Evolutionary conservation across 2,888 invertebrate genomes (phyloP).

Genomic region (Tipula lateralis): DNA sequence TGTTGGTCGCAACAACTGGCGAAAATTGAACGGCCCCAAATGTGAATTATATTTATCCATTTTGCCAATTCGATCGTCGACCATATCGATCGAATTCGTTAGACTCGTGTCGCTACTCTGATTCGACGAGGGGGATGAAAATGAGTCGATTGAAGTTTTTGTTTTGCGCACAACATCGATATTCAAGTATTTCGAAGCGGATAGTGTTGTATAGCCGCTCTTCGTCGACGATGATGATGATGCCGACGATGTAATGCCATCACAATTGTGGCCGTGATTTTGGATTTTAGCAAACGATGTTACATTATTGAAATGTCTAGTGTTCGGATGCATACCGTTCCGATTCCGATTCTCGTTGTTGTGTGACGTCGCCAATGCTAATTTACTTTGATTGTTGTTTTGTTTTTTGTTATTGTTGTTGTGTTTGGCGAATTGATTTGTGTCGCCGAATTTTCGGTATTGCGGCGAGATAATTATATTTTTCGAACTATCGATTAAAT

Average conservation of each 20-base stretch:
- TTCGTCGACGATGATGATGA: background rate
- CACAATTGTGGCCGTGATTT: constrained; percentile 7
- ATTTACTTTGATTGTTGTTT: background rate
- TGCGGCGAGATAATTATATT: constrained; percentile 31
- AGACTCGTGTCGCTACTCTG: constrained; percentile 14
- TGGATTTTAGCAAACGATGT: constrained; percentile 9
- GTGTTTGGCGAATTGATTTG: constrained; percentile 35
- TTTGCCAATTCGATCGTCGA: constrained; percentile 35
- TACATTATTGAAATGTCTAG: constrained; percentile 30
- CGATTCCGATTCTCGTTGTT: background rate
- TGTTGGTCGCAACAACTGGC: constrained; percentile 60
- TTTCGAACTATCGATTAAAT: constrained; percentile 27
- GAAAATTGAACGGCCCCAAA: constrained; percentile 63
- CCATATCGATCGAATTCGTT: constrained; percentile 34
- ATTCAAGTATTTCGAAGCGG: constrained; percentile 35
- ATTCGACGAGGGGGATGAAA: background rate
- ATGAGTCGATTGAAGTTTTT: constrained; percentile 28
- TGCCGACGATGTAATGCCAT: background rate
- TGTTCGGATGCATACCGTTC: background rate
- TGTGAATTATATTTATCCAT: constrained; percentile 45
- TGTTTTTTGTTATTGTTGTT: constrained; percentile 34
- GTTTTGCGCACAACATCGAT: constrained; percentile 34
- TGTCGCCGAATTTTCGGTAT: constrained; percentile 37
- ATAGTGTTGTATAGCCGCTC: background rate
- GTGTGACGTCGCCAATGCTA: background rate